Evolutionary conservation across 2,888 invertebrate genomes (phyloP), one percentile per base, ranked within the genome.

Genomic region (Aphelenchoides bicaudatus): DNA sequence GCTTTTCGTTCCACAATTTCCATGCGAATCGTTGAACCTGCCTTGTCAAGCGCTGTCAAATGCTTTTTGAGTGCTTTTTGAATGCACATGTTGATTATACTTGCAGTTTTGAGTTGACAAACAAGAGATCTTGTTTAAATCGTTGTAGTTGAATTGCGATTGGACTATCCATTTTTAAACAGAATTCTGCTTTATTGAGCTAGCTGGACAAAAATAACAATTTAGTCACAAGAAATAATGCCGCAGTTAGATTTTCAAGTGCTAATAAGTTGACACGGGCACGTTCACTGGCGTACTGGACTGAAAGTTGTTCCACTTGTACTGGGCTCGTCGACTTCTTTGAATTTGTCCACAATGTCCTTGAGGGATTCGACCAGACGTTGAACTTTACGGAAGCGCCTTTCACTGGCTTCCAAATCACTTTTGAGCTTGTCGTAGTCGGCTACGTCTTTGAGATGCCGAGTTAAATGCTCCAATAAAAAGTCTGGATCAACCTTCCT

Each of bases 181-280:
- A 34, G 34, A 16, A 34, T 34, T 34, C 16, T 34, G 34, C 34
- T 34, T 34, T 34, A 34, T 34, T 34, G 34, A 34, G 34, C 34
- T 34, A 34, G 34, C 34, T 34, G 34, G 34, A 16, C 34, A 34
- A 34, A 34, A 34, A 34, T 34, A 34, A 34, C 34, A 34, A 34
- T 34, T 34, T 34, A 34, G 34, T 34, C 34, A 34, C 34, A 34
- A 34, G 34, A 34, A 34, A 34, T 34, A 34, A 34, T 16, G 34
- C 34, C 13, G 16, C 34, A 16, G 34, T 34, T 34, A 34, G 34
- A 34, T 34, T 34, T 34, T 16, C 34, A 34, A 34, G 34, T 34
- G 34, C 34, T 34, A 34, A 34, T 34, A 34, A 34, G 34, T 34
- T 34, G 34, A 13, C 34, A n/a, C n/a, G n/a, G n/a, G n/a, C n/a